A percentile compares a stretch with the other conserved stretches of the same genome.
Conservation (phyloP, 1,140 invertebrate species). For the Mycetomoellerius zeteki region DNA sequence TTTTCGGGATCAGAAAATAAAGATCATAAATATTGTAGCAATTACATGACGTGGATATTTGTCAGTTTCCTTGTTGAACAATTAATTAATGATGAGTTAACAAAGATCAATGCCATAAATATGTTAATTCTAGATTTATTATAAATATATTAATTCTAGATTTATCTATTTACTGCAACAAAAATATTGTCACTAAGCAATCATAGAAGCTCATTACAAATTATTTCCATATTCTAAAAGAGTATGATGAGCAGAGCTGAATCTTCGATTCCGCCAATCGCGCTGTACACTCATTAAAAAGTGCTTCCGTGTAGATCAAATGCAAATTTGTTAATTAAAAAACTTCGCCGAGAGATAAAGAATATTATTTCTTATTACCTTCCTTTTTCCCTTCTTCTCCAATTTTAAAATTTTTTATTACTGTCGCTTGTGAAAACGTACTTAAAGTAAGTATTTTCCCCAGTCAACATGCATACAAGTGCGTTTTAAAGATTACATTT, state of each 20-base stretch:
- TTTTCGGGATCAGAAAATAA: not conserved
- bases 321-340: conserved; percentile 66
- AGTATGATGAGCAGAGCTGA: not conserved
- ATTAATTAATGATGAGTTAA: not conserved
- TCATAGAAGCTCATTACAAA: conserved; percentile 3
- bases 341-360: conserved; percentile 45
- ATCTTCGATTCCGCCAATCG: conserved; percentile 3
- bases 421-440: not conserved
- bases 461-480: conserved; percentile 34
- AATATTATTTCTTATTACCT: conserved; percentile 47
- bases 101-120: not conserved
- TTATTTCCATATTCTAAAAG: not conserved
- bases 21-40: conserved; percentile 16
- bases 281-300: conserved; percentile 46
- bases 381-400: not conserved
- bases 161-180: not conserved
- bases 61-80: not conserved
- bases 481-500: conserved; percentile 52
- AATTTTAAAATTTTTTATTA: conserved; percentile 2
- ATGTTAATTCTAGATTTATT: not conserved
- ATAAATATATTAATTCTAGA: too few relatives aligned
- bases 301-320: conserved; percentile 43
- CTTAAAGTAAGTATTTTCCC: conserved; percentile 25
- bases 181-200: not conserved
- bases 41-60: not conserved